phyloP scores from a whole-genome alignment of 2,113 vertebrate genomes.

The Tychaedon coryphoeus region DNA sequence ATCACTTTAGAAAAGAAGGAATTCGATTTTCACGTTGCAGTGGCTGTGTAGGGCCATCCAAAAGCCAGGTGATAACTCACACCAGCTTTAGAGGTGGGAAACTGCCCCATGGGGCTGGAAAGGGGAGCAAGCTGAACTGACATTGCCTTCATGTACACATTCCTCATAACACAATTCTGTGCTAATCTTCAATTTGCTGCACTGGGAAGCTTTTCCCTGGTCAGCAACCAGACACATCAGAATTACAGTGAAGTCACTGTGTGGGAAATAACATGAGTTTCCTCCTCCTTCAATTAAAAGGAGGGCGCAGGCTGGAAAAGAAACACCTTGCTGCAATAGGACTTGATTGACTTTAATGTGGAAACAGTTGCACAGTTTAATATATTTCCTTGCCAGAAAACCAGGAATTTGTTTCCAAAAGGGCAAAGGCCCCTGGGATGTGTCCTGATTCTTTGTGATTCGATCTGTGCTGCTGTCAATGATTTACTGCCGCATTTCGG shows the following conservation, averaged over 20 bases:
- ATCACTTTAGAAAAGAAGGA: neutral
- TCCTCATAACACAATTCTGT: conserved; percentile 18
- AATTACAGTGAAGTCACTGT: neutral
- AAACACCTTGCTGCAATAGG: neutral
- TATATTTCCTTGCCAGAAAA: conserved; percentile 13
- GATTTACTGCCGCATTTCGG: conserved; percentile 6
- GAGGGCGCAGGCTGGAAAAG: neutral
- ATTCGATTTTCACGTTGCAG: neutral
- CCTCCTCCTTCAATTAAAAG: neutral
- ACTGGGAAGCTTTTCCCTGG: neutral
- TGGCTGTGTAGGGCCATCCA: neutral
- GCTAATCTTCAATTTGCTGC: neutral
- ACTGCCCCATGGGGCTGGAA: neutral
- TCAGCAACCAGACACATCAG: neutral
- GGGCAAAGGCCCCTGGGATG: conserved; percentile 8
- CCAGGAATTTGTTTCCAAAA: conserved; percentile 37
- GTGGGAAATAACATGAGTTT: neutral
- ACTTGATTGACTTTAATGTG: conserved; percentile 3
- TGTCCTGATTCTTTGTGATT: neutral
- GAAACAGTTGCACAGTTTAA: conserved; percentile 15
- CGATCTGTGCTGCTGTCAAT: conserved; percentile 56
- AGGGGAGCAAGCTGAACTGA: conserved; percentile 27
- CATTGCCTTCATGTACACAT: neutral
- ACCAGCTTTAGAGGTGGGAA: neutral
- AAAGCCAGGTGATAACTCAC: conserved; percentile 6